phyloP scores from a whole-genome alignment of 2,888 invertebrate genomes.

The Pantelozetes paolii region DNA sequence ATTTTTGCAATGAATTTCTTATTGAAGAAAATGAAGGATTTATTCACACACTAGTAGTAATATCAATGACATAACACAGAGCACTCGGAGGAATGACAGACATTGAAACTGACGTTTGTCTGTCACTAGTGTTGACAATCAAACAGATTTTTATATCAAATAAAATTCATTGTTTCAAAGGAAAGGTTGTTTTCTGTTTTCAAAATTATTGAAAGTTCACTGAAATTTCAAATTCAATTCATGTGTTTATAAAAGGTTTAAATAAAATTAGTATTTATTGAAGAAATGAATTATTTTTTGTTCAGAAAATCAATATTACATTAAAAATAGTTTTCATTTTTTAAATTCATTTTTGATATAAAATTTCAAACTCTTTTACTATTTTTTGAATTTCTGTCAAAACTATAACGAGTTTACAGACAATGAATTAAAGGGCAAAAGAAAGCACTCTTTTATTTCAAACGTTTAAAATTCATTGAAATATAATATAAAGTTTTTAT shows the following conservation, averaged over 20 bases:
- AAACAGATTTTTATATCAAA: conserved; percentile 26
- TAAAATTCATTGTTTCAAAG: neutral
- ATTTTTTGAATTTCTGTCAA: neutral
- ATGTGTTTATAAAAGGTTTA: too few relatives aligned
- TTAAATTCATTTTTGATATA: neutral
- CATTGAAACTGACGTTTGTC: conserved; percentile 13
- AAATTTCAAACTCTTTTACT: neutral
- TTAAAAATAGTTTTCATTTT: neutral
- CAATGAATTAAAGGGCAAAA: too few relatives aligned
- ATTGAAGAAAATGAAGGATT: conserved; percentile 10
- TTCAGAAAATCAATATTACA: conserved; percentile 3
- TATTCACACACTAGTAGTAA: neutral
- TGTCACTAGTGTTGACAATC: conserved; percentile 6
- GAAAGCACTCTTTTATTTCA: too few relatives aligned
- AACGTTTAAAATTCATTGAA: too few relatives aligned
- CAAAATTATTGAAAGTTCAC: neutral
- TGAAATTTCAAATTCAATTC: too few relatives aligned
- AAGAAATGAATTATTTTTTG: neutral
- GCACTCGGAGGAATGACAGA: conserved; percentile 2
- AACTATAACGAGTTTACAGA: too few relatives aligned
- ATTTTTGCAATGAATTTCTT: neutral
- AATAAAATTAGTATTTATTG: too few relatives aligned
- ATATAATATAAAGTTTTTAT: too few relatives aligned
- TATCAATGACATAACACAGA: conserved; percentile 8
- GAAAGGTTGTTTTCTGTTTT: neutral